Evolutionary conservation across 2,113 vertebrate species (phyloP).

Genomic region (Prunella himalayana): DNA sequence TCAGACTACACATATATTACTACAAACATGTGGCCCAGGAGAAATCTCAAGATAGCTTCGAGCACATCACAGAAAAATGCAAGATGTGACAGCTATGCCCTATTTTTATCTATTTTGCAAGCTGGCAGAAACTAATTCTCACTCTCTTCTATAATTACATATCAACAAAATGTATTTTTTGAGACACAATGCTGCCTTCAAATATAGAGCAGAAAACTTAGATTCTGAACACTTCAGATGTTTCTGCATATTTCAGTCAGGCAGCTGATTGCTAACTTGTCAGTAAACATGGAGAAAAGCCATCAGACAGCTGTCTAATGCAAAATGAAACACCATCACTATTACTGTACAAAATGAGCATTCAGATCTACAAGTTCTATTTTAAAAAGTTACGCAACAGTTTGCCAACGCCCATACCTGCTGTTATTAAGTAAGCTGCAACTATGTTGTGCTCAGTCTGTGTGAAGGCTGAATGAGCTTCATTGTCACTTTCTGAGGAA

Average conservation of each 20-base stretch:
- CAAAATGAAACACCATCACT: neutral
- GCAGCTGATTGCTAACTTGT: neutral
- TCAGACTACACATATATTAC: conserved; percentile 43
- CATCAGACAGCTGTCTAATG: neutral
- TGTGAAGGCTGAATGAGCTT: conserved; percentile 77
- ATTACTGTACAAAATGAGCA: neutral
- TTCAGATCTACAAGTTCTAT: neutral
- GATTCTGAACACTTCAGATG: neutral
- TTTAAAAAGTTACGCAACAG: neutral
- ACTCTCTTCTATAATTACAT: conserved; percentile 25
- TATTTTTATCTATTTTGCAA: conserved; percentile 58
- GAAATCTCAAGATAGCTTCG: conserved; percentile 32
- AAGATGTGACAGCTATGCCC: conserved; percentile 42
- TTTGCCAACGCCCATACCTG: conserved; percentile 78
- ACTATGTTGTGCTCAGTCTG: conserved; percentile 91
- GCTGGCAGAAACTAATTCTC: conserved; percentile 47
- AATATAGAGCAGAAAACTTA: neutral
- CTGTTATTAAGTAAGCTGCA: conserved; percentile 89
- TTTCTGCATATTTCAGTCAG: neutral
- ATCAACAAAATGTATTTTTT: conserved; percentile 31
- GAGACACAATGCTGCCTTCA: neutral
- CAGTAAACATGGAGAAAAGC: neutral
- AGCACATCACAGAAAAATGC: conserved; percentile 47
- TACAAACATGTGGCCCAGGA: neutral
- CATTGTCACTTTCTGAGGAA: conserved; percentile 49